Conservation (phyloP, 2,797 vertebrate species). For the Hipposideros larvatus region DNA sequence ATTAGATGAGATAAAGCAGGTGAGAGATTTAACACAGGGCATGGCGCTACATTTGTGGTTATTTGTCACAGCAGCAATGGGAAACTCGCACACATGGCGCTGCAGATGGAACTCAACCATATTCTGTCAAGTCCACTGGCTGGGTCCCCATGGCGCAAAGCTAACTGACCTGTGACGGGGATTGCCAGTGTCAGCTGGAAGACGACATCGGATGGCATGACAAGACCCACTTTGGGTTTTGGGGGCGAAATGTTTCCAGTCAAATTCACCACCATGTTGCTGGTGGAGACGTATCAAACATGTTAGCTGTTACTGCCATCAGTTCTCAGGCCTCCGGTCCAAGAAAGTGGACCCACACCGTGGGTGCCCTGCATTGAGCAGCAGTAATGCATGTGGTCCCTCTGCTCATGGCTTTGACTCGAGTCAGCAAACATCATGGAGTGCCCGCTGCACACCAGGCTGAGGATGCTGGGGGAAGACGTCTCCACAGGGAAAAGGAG, state of each 20-base stretch:
- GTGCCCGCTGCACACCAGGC: neutral
- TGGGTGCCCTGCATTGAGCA: neutral
- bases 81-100: neutral
- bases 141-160: fast-evolving
- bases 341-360: no score
- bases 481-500: neutral
- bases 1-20: neutral
- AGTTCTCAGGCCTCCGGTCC: neutral
- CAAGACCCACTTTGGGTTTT: neutral
- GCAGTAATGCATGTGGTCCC: fast-evolving
- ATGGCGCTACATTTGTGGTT: neutral
- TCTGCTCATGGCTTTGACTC: neutral
- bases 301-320: no score
- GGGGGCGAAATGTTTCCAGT: fast-evolving
- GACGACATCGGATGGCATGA: neutral
- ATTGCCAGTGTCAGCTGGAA: fast-evolving
- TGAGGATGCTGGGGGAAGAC: neutral
- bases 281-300: fast-evolving
- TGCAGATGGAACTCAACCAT: neutral
- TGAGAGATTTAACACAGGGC: neutral
- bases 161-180: fast-evolving
- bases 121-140: no score
- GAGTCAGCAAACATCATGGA: neutral
- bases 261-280: neutral
- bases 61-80: neutral